Percentiles rank a stretch among this genome's conserved stretches.
Conservation (phyloP, 1,140 invertebrate species). For the Battus philenor region DNA sequence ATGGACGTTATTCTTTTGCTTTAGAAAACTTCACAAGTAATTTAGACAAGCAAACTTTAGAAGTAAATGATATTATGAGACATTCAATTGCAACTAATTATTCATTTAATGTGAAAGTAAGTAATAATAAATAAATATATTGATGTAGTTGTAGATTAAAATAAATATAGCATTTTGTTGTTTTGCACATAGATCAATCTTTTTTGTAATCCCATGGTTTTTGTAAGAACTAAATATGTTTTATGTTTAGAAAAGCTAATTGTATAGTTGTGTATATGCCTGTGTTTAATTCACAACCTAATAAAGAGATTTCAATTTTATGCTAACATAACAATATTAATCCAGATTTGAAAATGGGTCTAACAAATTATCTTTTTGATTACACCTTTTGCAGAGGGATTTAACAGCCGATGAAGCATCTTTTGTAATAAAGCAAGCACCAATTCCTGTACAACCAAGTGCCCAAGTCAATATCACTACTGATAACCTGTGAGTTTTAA, state of each 20-base stretch:
- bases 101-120: constrained; percentile 60
- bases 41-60: constrained; percentile 55
- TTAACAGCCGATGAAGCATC: constrained; percentile 62
- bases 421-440: constrained; percentile 43
- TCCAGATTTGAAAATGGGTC: too few relatives aligned
- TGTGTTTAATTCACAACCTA: too few relatives aligned
- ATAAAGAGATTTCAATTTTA: too few relatives aligned
- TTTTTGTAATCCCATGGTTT: too few relatives aligned
- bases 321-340: too few relatives aligned
- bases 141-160: too few relatives aligned
- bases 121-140: too few relatives aligned
- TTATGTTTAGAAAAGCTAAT: too few relatives aligned
- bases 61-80: constrained; percentile 56
- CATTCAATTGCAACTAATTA: constrained; percentile 61
- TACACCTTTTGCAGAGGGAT: constrained; percentile 41
- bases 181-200: too few relatives aligned
- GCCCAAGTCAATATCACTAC: constrained; percentile 33
- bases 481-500: constrained; percentile 55
- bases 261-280: too few relatives aligned
- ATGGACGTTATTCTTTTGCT: constrained; percentile 44
- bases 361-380: neutral
- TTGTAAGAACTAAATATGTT: too few relatives aligned
- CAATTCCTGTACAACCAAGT: constrained; percentile 38
- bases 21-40: constrained; percentile 46
- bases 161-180: too few relatives aligned